Percentiles rank a stretch among this genome's conserved stretches.
Evolutionary conservation across 2,888 invertebrate genomes (phyloP).

Genomic region (Ptycholaimellus sp.): DNA sequence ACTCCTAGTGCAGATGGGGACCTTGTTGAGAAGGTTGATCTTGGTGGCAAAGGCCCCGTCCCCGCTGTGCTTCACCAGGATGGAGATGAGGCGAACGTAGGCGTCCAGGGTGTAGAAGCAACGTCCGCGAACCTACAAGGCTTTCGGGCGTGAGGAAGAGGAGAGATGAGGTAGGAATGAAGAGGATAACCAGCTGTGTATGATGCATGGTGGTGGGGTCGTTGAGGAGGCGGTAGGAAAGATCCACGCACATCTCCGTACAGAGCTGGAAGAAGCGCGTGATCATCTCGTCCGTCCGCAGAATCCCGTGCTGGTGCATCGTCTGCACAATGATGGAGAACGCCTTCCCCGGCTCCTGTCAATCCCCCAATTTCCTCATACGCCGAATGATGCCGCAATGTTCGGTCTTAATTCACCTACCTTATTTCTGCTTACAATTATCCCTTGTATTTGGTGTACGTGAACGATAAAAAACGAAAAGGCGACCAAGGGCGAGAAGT

Average conservation of each 20-base stretch:
- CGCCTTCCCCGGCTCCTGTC: no score
- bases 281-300: conserved; percentile 83
- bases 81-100: conserved; percentile 67
- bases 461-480: no score
- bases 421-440: no score
- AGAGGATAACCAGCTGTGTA: no score
- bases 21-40: conserved; percentile 76
- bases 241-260: conserved; percentile 75
- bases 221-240: conserved; percentile 48
- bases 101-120: conserved; percentile 77
- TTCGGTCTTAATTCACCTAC: no score
- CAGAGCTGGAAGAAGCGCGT: conserved; percentile 81
- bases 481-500: no score
- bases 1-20: no score
- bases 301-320: conserved; percentile 75
- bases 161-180: background rate
- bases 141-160: background rate
- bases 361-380: no score
- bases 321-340: no score
- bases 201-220: background rate
- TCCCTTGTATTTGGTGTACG: no score
- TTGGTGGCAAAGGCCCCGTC: conserved; percentile 66
- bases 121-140: conserved; percentile 43
- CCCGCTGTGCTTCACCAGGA: conserved; percentile 52
- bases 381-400: no score